A percentile compares a stretch with the other conserved stretches of the same genome.
Conservation (phyloP, 2,797 vertebrate genomes). For the Brotula barbata region DNA sequence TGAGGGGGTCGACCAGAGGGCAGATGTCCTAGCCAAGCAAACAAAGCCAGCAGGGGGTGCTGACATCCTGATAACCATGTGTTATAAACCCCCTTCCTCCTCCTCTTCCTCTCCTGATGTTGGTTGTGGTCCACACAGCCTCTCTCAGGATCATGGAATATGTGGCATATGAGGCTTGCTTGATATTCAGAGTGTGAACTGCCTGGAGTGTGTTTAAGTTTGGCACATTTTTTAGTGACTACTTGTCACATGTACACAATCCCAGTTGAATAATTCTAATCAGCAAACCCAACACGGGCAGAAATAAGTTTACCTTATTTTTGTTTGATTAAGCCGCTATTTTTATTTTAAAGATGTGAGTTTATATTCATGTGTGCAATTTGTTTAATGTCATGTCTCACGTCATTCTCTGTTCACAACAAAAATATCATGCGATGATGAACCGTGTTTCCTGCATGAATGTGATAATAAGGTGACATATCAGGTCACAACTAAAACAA, state of each 20-base stretch:
- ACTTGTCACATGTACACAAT: not conserved
- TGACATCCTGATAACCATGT: conserved; percentile 84
- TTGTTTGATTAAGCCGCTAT: conserved; percentile 1
- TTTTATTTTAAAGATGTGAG: conserved; percentile 6
- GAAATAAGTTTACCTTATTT: not conserved
- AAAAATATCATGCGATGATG: not conserved
- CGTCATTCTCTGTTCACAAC: not conserved
- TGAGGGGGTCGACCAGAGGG: conserved; percentile 50
- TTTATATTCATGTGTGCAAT: conserved; percentile 28
- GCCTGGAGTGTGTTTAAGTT: conserved; percentile 15
- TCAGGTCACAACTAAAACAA: conserved; percentile 45
- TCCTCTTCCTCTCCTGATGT: conserved; percentile 28
- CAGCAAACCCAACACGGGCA: not conserved
- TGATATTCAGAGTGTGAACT: conserved; percentile 30
- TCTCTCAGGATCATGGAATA: conserved; percentile 37
- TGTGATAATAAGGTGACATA: conserved; percentile 35
- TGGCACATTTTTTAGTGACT: not conserved
- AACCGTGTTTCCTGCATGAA: conserved; percentile 2
- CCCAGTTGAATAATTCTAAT: conserved; percentile 15
- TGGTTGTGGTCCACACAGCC: conserved; percentile 37
- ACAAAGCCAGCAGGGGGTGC: conserved; percentile 95
- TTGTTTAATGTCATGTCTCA: conserved; percentile 31
- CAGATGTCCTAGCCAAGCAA: conserved; percentile 57
- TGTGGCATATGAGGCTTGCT: conserved; percentile 20
- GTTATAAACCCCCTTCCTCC: conserved; percentile 38